These are phyloP conservation scores for Pristiophorus japonicus DNA, from an alignment of 2,113 vertebrate species.

Conservation along the genomic window DNA sequence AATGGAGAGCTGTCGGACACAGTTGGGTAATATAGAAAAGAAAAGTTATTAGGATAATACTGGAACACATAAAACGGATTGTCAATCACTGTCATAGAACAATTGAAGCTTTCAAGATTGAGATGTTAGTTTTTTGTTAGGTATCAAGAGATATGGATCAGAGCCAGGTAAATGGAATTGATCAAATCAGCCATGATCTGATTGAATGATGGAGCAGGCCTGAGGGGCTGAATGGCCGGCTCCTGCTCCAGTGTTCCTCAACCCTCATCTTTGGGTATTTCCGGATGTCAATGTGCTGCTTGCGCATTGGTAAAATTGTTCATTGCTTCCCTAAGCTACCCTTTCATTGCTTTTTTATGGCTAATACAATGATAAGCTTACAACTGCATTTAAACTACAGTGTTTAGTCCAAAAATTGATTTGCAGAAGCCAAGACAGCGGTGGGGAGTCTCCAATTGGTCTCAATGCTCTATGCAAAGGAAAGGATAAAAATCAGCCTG, in stretches of 20 bases:
- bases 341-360: background rate
- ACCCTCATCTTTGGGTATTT: background rate
- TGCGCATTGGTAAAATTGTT: background rate
- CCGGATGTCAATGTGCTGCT: background rate
- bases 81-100: background rate
- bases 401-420: background rate
- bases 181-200: background rate
- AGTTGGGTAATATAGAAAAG: background rate
- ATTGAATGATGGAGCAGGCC: background rate
- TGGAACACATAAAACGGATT: background rate
- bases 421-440: background rate
- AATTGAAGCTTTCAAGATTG: background rate
- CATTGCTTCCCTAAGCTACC: background rate
- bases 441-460: background rate
- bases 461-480: background rate
- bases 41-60: background rate
- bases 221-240: background rate
- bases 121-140: background rate
- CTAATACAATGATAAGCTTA: background rate
- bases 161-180: background rate
- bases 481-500: background rate
- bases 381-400: background rate
- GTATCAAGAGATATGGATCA: background rate
- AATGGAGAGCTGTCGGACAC: background rate
- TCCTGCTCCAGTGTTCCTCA: background rate